Evolutionary conservation across 2,888 invertebrate genomes (phyloP), one percentile per base, ranked within the genome.

Genomic region (Pseudolycoriella hygida): DNA sequence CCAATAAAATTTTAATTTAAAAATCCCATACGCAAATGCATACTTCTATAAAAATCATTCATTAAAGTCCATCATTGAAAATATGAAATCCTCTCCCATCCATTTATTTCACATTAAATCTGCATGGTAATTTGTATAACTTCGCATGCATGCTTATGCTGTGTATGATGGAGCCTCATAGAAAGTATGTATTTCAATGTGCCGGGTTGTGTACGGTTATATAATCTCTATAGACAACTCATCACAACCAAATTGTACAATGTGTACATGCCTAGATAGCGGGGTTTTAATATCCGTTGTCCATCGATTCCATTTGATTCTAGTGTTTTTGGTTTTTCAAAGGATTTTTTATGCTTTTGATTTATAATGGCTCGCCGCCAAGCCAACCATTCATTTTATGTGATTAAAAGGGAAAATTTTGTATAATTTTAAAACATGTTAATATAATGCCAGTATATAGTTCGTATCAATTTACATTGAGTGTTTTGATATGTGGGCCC

Each of bases 351-450:
- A 51, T 46, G 50, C 52, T 51, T 54, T 53, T 54, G 54, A 54
- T 54, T 54, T 53, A 54, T 53, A 52, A 50, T 47, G 53, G 51
- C 53, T 53, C 53, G 54, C 53, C 54, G 42, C 51, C 53, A 51
- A 53, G 51, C 49, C 53, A 40, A 52, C 54, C 53, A 53, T 54
- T 53, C 51, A 53, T 53, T 53, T 51, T 50, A 50, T 50, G 51
- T 52, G 54, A 52, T 52, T 52, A 52, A 51, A 52, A 53, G 49
- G 49, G 49, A 41, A 40, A 40, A 41, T 41, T 20, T 41, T 41
- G 41, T 41, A 25, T 41, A 41, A 41, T 41, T 41, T 41, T 41
- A 20, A 25, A 40, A 14, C 38, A 38, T 15, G 38, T 38, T 14
- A 15, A 17, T 38, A 17, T 40, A 40, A 40, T 40, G 17, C 12